Conservation (phyloP, 64 coral and sea anemone genomes). For the Stichodactyla mertensii region DNA sequence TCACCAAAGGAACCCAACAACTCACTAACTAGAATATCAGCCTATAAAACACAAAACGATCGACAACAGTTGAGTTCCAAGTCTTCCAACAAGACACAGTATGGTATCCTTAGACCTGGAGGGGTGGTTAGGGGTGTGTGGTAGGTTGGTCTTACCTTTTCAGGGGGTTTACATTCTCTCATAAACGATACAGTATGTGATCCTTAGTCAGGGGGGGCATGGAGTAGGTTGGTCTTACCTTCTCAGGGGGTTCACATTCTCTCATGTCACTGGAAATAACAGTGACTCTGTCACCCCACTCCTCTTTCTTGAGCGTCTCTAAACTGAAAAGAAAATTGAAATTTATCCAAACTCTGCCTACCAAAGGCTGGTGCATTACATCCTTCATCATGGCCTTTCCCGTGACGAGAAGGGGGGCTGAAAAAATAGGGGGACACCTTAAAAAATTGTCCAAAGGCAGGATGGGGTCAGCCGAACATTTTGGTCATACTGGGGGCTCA, state of each 20-base stretch:
- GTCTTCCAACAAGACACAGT: too few relatives aligned
- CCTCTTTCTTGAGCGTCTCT: slow-evolving; percentile 84
- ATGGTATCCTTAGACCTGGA: too few relatives aligned
- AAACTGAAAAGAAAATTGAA: slow-evolving; percentile 37
- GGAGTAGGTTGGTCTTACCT: slow-evolving; percentile 27
- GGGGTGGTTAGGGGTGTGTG: too few relatives aligned
- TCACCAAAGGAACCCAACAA: slow-evolving; percentile 93
- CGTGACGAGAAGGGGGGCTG: too few relatives aligned
- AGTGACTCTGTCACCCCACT: slow-evolving; percentile 89
- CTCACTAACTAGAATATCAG: slow-evolving; percentile 92
- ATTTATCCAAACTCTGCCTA: neutral
- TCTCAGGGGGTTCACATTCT: slow-evolving; percentile 85
- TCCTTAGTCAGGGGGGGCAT: too few relatives aligned
- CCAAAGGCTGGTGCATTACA: neutral
- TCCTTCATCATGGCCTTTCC: neutral
- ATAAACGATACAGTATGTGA: too few relatives aligned
- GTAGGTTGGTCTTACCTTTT: too few relatives aligned
- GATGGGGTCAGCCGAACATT: too few relatives aligned
- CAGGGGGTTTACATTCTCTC: too few relatives aligned
- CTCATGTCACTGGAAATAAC: slow-evolving; percentile 96
- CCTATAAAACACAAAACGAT: slow-evolving; percentile 43
- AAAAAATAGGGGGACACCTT: too few relatives aligned
- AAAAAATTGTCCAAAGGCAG: too few relatives aligned
- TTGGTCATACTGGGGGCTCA: too few relatives aligned
- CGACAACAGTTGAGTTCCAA: neutral